Conservation (phyloP, 1,140 invertebrate species). For the Parapsyche elsis region DNA sequence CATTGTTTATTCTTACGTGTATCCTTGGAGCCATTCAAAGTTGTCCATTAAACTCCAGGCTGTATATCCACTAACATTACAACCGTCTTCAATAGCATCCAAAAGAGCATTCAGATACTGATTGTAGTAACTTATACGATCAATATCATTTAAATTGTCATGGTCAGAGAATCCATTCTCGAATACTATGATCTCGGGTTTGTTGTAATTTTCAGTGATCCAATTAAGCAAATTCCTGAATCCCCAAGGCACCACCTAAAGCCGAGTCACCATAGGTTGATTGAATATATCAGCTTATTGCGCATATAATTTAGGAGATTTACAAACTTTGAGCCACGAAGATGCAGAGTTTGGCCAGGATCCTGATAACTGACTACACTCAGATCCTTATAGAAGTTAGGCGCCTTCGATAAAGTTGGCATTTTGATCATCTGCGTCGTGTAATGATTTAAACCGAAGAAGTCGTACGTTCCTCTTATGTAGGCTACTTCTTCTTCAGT, state of each 20-base stretch:
- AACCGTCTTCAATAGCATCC: constrained; percentile 75
- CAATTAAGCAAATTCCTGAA: constrained; percentile 72
- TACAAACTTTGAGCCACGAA: constrained; percentile 61
- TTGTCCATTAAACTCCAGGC: constrained; percentile 80
- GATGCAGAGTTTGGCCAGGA: neutral
- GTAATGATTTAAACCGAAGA: constrained; percentile 73
- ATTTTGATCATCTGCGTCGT: constrained; percentile 62
- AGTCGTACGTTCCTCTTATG: constrained; percentile 72
- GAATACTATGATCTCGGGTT: constrained; percentile 72
- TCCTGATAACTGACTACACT: constrained; percentile 7
- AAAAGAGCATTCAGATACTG: constrained; percentile 74
- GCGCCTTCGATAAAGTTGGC: neutral
- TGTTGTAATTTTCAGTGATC: constrained; percentile 72
- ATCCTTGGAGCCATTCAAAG: constrained; percentile 76
- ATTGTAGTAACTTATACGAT: constrained; percentile 62
- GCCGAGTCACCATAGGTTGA: constrained; percentile 7
- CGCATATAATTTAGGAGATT: constrained; percentile 56
- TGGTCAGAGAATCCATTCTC: constrained; percentile 74
- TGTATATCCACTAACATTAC: constrained; percentile 75
- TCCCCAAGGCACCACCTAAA: constrained; percentile 70
- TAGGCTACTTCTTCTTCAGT: constrained; percentile 67
- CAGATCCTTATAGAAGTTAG: neutral
- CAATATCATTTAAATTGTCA: constrained; percentile 60
- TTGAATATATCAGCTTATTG: neutral
- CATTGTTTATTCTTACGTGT: constrained; percentile 59